These are phyloP conservation scores for Allygus modestus DNA, from an alignment of 2,888 invertebrate genomes.

Conservation along the genomic window DNA sequence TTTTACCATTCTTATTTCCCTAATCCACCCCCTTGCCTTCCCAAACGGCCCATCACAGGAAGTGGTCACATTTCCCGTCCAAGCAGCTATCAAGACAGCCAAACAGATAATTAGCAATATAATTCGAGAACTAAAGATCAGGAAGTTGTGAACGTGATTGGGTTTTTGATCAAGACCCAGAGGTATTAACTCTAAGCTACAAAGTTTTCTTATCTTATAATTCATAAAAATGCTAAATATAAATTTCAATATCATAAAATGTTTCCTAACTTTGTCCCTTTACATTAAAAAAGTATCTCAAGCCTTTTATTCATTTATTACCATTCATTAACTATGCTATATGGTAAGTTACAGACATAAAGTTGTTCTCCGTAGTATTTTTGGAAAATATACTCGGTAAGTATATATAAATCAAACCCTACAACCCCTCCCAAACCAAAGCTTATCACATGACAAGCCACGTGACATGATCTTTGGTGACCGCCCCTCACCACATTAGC, in stretches of 20 bases:
- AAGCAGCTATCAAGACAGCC: background rate
- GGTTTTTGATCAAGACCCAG: background rate
- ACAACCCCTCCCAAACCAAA: background rate
- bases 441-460: constrained; percentile 1
- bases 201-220: no score
- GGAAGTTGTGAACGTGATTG: constrained; percentile 10
- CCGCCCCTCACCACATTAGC: constrained; percentile 7
- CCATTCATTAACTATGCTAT: no score
- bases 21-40: background rate
- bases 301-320: no score
- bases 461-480: background rate
- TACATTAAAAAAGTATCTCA: no score
- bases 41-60: background rate
- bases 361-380: no score
- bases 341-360: no score
- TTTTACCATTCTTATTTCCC: no score
- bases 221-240: no score
- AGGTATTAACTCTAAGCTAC: background rate
- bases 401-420: background rate
- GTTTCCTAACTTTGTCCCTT: no score
- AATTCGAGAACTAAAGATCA: constrained; percentile 4
- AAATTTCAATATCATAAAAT: no score
- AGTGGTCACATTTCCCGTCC: constrained; percentile 41
- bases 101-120: constrained; percentile 26
- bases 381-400: no score